These are phyloP conservation scores for Gymnorhina tibicen DNA, from an alignment of 2,113 vertebrate species.

Conservation along the genomic window DNA sequence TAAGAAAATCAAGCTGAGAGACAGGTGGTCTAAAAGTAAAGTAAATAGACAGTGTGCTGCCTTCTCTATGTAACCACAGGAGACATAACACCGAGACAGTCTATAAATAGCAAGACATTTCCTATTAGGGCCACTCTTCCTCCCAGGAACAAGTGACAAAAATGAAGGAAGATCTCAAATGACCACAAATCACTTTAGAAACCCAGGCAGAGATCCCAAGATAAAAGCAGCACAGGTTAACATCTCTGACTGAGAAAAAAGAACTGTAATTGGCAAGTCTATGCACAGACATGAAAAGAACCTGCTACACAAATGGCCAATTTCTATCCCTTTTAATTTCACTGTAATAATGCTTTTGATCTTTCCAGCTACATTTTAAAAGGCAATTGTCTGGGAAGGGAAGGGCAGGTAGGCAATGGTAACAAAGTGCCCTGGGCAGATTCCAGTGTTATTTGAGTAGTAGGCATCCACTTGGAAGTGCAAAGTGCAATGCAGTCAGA, in stretches of 20 bases:
- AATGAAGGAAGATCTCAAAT: neutral
- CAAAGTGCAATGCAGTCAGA: neutral
- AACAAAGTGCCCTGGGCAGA: neutral
- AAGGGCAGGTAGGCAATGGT: neutral
- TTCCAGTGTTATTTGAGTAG: neutral
- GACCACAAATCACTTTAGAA: slow-evolving; percentile 45
- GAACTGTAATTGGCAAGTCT: neutral
- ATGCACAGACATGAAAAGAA: slow-evolving; percentile 14
- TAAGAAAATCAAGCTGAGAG: neutral
- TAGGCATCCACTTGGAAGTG: neutral
- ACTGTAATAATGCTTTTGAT: neutral
- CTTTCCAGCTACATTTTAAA: neutral
- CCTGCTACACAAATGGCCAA: neutral
- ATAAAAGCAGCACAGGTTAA: slow-evolving; percentile 38
- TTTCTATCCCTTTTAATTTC: neutral
- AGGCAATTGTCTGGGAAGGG: neutral
- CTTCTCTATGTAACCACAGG: neutral
- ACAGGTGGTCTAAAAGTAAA: neutral
- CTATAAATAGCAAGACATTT: slow-evolving; percentile 26
- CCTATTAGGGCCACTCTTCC: neutral
- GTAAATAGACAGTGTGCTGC: neutral
- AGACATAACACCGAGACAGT: neutral
- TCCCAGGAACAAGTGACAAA: slow-evolving; percentile 30
- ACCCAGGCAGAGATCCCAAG: neutral
- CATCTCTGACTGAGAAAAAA: neutral